A percentile compares a stretch with the other conserved stretches of the same genome.
Evolutionary conservation across 2,113 vertebrate genomes (phyloP).

Genomic region (Camelus bactrianus): DNA sequence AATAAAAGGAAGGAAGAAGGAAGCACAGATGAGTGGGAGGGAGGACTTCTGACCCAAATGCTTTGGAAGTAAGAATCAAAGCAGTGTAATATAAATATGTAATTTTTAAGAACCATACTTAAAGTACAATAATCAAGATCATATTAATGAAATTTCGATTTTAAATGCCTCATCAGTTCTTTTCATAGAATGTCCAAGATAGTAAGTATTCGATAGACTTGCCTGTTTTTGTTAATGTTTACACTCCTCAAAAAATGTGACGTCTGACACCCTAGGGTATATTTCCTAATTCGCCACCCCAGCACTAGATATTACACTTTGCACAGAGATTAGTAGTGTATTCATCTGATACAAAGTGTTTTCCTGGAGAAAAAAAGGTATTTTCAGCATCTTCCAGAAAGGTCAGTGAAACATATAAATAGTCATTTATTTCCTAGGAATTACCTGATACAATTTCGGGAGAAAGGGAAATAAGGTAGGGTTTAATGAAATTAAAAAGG

Average conservation of each 20-base stretch:
- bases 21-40: too few relatives aligned
- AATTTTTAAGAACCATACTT: neutral
- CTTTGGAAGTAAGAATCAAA: neutral
- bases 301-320: neutral
- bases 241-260: neutral
- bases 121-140: neutral
- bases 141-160: neutral
- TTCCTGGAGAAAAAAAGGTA: neutral
- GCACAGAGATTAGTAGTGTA: neutral
- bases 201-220: neutral
- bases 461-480: neutral
- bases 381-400: neutral
- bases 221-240: neutral
- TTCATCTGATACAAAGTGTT: neutral
- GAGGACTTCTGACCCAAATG: neutral
- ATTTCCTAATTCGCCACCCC: too few relatives aligned
- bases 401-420: neutral
- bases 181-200: neutral
- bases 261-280: neutral
- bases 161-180: neutral
- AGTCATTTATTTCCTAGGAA: neutral
- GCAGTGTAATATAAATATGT: neutral
- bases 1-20: neutral
- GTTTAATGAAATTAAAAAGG: neutral
- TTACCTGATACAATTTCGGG: neutral